Evolutionary conservation across 2,888 invertebrate species (phyloP).

Genomic region (Chromoteleia sp.): DNA sequence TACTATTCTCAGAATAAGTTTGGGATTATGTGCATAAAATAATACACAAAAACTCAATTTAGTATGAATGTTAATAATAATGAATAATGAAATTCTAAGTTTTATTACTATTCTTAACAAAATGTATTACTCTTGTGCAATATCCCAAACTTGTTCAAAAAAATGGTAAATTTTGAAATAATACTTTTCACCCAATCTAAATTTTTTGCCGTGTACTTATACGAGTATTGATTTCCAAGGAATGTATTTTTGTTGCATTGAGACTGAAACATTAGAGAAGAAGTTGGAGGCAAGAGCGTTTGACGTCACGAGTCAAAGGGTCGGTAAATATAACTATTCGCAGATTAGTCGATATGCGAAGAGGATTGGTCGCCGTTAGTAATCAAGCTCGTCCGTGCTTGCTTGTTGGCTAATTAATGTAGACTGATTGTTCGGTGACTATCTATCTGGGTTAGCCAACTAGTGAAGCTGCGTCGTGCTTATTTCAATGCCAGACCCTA

Average conservation of each 20-base stretch:
- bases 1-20: no score
- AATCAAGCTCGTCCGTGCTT: constrained; percentile 76
- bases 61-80: no score
- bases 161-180: no score
- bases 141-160: no score
- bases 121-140: no score
- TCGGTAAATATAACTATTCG: constrained; percentile 37
- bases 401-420: constrained; percentile 80
- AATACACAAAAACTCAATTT: no score
- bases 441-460: constrained; percentile 78
- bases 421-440: constrained; percentile 79
- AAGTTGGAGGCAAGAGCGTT: constrained; percentile 2
- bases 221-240: constrained; percentile 20
- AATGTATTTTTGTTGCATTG: constrained; percentile 17
- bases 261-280: constrained; percentile 5
- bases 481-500: constrained; percentile 63
- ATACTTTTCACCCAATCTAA: no score
- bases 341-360: constrained; percentile 54
- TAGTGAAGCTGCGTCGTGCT: constrained; percentile 75
- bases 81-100: no score
- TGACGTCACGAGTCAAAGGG: constrained; percentile 20
- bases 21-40: no score
- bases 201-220: no score
- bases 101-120: no score
- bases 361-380: constrained; percentile 70